Evolutionary conservation across 2,797 vertebrate species (phyloP).

Genomic region (Brachyalestes nurse): DNA sequence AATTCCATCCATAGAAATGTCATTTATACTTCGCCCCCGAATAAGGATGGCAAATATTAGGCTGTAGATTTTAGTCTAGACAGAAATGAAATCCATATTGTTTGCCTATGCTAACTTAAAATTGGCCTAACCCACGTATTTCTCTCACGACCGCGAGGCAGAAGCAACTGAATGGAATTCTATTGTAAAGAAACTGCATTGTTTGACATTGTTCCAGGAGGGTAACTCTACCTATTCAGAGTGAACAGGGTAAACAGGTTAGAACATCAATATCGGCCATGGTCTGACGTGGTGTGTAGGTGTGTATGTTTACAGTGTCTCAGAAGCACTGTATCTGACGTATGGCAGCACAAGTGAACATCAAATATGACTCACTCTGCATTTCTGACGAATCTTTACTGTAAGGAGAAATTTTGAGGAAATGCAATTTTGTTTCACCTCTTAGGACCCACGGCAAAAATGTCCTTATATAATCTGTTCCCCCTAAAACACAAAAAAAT

Average conservation of each 20-base stretch:
- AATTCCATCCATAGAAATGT: conserved; percentile 69
- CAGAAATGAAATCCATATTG: neutral
- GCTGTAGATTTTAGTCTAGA: neutral
- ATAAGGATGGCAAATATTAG: conserved; percentile 16
- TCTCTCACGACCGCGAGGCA: neutral
- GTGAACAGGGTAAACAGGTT: conserved; percentile 61
- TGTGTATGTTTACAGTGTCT: conserved; percentile 3
- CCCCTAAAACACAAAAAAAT: too few species aligned
- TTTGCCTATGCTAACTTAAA: neutral
- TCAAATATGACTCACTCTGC: conserved; percentile 57
- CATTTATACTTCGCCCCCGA: conserved; percentile 7
- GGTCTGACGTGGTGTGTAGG: neutral
- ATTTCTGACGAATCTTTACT: neutral
- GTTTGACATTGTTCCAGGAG: neutral
- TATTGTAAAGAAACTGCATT: neutral
- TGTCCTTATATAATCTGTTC: too few species aligned
- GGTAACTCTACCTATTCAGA: neutral
- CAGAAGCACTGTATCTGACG: neutral
- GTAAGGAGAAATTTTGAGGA: too few species aligned
- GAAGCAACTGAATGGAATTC: neutral
- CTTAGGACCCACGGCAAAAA: too few species aligned
- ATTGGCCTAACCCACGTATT: neutral
- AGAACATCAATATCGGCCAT: conserved; percentile 3
- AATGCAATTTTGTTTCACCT: too few species aligned
- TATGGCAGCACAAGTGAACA: conserved; percentile 60